Evolutionary conservation across 2,797 vertebrate species (phyloP).

Genomic region (Chelon auratus): DNA sequence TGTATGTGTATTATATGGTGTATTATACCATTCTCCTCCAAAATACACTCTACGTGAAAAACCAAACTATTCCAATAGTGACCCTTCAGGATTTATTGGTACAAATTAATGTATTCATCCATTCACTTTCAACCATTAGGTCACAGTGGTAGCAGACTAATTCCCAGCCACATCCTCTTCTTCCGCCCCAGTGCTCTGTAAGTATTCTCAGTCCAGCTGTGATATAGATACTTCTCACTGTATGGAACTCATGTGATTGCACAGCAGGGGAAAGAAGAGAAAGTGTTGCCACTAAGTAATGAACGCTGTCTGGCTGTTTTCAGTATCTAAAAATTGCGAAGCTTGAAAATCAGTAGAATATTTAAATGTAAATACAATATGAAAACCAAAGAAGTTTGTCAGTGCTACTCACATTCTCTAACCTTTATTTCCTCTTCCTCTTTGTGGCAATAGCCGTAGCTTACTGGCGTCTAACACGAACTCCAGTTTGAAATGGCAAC

Average conservation of each 20-base stretch:
- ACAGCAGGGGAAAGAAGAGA: not conserved
- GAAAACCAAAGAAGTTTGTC: no score
- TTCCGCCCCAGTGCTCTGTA: no score
- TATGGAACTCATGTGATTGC: not conserved
- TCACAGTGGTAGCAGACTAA: no score
- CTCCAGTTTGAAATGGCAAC: not conserved
- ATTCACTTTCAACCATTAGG: no score
- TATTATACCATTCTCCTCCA: not conserved
- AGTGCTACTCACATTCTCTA: no score
- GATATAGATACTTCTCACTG: not conserved
- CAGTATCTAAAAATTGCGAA: not conserved
- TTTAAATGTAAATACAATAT: no score
- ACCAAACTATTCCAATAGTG: not conserved
- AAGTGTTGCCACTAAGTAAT: not conserved
- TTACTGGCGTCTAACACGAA: constrained; percentile 1
- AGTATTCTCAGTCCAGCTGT: no score
- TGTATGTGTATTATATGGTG: no score
- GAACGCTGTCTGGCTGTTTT: not conserved
- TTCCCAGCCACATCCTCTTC: no score
- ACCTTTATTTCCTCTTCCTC: not conserved
- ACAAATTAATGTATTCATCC: no score
- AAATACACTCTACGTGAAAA: not conserved
- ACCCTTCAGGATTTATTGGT: not conserved
- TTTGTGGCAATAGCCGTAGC: not conserved
- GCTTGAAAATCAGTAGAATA: not conserved